Evolutionary conservation across 2,113 vertebrate species (phyloP).

Genomic region (Azemiops feae): DNA sequence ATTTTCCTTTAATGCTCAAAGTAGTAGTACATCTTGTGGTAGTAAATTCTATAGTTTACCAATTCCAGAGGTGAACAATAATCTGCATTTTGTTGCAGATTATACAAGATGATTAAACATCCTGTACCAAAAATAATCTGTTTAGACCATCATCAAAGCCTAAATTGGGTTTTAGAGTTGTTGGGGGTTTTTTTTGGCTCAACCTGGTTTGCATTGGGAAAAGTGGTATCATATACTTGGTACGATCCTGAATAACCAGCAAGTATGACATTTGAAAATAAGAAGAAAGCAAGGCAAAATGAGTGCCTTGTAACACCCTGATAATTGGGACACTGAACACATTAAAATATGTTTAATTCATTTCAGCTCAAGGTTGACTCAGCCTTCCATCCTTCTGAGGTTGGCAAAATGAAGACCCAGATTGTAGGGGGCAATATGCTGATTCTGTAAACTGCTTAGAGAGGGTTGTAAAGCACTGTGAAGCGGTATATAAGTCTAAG

Average conservation of each 20-base stretch:
- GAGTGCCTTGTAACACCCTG: not conserved
- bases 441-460: too few relatives aligned
- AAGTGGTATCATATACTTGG: not conserved
- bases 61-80: not conserved
- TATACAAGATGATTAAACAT: not conserved
- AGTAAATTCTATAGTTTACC: not conserved
- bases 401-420: too few relatives aligned
- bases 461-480: too few relatives aligned
- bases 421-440: too few relatives aligned
- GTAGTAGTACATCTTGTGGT: not conserved
- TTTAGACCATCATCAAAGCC: not conserved
- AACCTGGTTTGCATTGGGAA: accelerated
- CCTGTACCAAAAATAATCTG: not conserved
- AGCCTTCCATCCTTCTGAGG: too few relatives aligned
- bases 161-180: not conserved
- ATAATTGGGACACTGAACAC: not conserved
- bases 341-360: conserved; percentile 28
- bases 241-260: not conserved
- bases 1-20: not conserved
- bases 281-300: conserved; percentile 2
- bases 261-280: accelerated
- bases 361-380: not conserved
- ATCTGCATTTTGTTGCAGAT: not conserved
- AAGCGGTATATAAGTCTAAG: too few relatives aligned
- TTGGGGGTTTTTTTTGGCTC: not conserved